Percentiles rank a stretch among this genome's conserved stretches.
Conservation (phyloP, 2,113 vertebrate species). For the Salminus brasiliensis region DNA sequence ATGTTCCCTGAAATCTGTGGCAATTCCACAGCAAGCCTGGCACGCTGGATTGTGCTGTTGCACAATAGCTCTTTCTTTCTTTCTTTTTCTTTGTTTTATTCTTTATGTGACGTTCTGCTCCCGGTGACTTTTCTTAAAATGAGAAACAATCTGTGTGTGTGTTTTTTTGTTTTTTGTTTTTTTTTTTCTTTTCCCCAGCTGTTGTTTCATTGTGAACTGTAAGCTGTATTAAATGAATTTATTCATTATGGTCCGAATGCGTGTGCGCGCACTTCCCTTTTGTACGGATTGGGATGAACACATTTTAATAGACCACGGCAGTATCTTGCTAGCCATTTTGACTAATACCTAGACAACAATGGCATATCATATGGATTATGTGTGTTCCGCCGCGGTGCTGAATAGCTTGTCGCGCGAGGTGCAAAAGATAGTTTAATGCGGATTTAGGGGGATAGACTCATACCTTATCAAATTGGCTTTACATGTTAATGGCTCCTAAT, state of each 20-base stretch:
- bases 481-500: slow-evolving; percentile 84
- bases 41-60: slow-evolving; percentile 63
- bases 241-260: not conserved
- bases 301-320: slow-evolving; percentile 64
- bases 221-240: slow-evolving; percentile 12
- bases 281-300: slow-evolving; percentile 60
- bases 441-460: slow-evolving; percentile 75
- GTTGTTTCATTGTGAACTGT: slow-evolving; percentile 6
- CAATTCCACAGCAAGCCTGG: slow-evolving; percentile 54
- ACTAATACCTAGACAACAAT: slow-evolving; percentile 75
- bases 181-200: not conserved
- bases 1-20: slow-evolving; percentile 60
- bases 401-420: slow-evolving; percentile 73
- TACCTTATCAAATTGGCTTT: slow-evolving; percentile 85
- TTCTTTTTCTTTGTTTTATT: slow-evolving; percentile 26
- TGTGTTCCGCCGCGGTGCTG: slow-evolving; percentile 68
- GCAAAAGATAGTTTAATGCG: slow-evolving; percentile 73
- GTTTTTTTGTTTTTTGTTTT: too few species aligned
- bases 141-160: not conserved
- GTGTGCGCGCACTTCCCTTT: slow-evolving; percentile 42
- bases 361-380: slow-evolving; percentile 79
- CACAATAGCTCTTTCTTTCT: slow-evolving; percentile 60
- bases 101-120: slow-evolving; percentile 15
- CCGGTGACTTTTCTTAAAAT: not conserved
- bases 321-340: slow-evolving; percentile 71